phyloP scores from a whole-genome alignment of 1,140 invertebrate species.

The Aricia agestis region DNA sequence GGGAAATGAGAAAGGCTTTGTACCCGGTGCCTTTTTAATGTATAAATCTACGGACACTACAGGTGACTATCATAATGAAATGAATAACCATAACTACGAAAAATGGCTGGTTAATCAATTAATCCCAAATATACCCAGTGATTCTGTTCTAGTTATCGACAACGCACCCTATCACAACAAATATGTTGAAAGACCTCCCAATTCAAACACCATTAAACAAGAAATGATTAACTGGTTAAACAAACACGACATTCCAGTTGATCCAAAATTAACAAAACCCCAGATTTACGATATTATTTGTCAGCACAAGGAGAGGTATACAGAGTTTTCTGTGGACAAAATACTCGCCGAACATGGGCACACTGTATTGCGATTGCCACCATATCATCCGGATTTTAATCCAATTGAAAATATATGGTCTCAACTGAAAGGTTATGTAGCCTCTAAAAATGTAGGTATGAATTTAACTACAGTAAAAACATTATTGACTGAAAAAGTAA shows the following conservation, averaged over 20 bases:
- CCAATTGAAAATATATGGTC: slow-evolving; percentile 12
- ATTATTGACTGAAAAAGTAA: slow-evolving; percentile 19
- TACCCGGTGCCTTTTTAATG: slow-evolving; percentile 19
- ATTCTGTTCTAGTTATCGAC: slow-evolving; percentile 11
- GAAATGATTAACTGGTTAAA: slow-evolving; percentile 23
- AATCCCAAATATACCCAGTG: background rate
- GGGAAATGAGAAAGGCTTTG: slow-evolving; percentile 26
- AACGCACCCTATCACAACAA: slow-evolving; percentile 16
- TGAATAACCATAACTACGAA: slow-evolving; percentile 14
- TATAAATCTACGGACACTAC: slow-evolving; percentile 10
- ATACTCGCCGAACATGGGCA: slow-evolving; percentile 21
- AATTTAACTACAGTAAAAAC: slow-evolving; percentile 27
- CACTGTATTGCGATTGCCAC: slow-evolving; percentile 26
- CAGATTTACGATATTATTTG: slow-evolving; percentile 24
- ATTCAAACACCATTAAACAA: slow-evolving; percentile 27
- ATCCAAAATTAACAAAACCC: slow-evolving; percentile 24
- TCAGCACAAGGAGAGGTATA: slow-evolving; percentile 23
- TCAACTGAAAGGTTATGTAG: slow-evolving; percentile 11
- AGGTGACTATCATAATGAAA: slow-evolving; percentile 22
- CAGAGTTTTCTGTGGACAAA: slow-evolving; percentile 21
- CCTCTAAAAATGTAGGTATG: slow-evolving; percentile 15
- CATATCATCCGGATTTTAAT: slow-evolving; percentile 23
- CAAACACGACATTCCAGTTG: slow-evolving; percentile 17
- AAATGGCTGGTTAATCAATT: slow-evolving; percentile 12
- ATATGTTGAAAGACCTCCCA: slow-evolving; percentile 18